Percentiles rank a stretch among this genome's conserved stretches.
Evolutionary conservation across 1,140 invertebrate species (phyloP).

Genomic region (Drosophila leontia): DNA sequence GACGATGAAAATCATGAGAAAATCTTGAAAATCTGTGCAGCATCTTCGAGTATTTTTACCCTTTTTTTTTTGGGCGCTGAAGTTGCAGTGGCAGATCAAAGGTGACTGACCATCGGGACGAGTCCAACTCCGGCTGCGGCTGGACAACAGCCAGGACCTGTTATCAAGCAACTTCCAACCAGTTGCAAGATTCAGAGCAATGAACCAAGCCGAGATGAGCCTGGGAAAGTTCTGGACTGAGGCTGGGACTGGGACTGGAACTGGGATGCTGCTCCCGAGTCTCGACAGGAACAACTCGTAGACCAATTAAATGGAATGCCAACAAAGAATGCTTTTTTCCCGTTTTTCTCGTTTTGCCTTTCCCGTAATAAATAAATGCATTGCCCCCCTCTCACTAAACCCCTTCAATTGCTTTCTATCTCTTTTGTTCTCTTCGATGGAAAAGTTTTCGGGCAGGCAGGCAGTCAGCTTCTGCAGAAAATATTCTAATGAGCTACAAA

Average conservation of each 20-base stretch:
- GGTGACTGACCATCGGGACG: slow-evolving; percentile 64
- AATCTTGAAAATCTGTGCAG: slow-evolving; percentile 62
- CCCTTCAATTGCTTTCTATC: slow-evolving; percentile 46
- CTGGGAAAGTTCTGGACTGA: slow-evolving; percentile 57
- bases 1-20: slow-evolving; percentile 68
- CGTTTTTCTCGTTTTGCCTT: slow-evolving; percentile 39
- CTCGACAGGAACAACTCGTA: slow-evolving; percentile 74
- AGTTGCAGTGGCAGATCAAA: slow-evolving; percentile 64
- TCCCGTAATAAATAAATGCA: slow-evolving; percentile 70
- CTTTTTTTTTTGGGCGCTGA: slow-evolving; percentile 55
- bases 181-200: slow-evolving; percentile 52
- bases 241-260: background rate
- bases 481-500: slow-evolving; percentile 81
- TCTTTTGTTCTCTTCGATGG: slow-evolving; percentile 23
- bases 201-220: slow-evolving; percentile 30
- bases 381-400: slow-evolving; percentile 29
- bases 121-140: slow-evolving; percentile 12
- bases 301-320: slow-evolving; percentile 79
- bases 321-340: slow-evolving; percentile 63
- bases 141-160: slow-evolving; percentile 34
- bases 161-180: slow-evolving; percentile 34
- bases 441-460: slow-evolving; percentile 52
- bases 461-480: slow-evolving; percentile 62
- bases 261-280: slow-evolving; percentile 29
- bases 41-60: slow-evolving; percentile 63